Conservation (phyloP, 1,140 invertebrate species). For the Magallana angulata region DNA sequence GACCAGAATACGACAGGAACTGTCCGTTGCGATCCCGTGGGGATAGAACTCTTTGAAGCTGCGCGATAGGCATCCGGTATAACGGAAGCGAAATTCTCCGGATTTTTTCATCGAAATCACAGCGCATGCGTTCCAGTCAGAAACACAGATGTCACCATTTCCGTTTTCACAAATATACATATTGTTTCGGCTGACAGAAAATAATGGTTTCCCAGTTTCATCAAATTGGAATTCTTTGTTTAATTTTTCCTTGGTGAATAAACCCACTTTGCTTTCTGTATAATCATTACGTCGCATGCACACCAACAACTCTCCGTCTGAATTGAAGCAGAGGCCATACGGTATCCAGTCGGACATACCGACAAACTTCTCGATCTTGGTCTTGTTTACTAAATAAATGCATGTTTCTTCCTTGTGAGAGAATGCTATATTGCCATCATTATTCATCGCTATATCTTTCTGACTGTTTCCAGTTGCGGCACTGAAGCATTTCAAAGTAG, state of each 20-base stretch:
- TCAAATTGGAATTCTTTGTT: slow-evolving; percentile 21
- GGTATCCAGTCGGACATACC: not conserved
- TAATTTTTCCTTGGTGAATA: not conserved
- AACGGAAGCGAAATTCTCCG: slow-evolving; percentile 11
- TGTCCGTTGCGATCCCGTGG: not conserved
- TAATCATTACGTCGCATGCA: slow-evolving; percentile 21
- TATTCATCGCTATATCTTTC: slow-evolving; percentile 16
- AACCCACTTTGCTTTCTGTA: not conserved
- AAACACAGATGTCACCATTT: slow-evolving; percentile 25
- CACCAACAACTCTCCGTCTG: not conserved
- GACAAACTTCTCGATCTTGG: not conserved
- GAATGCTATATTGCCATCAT: not conserved
- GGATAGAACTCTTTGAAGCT: slow-evolving; percentile 22
- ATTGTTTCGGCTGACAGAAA: not conserved
- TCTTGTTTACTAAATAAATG: not conserved
- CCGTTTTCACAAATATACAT: slow-evolving; percentile 22
- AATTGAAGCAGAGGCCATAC: slow-evolving; percentile 9
- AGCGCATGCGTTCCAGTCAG: slow-evolving; percentile 1
- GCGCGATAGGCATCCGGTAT: not conserved
- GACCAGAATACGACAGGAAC: not conserved
- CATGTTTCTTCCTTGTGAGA: slow-evolving; percentile 17
- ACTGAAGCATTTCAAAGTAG: not conserved
- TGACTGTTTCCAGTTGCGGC: not conserved
- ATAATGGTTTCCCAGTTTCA: not conserved
- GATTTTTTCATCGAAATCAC: not conserved